These are phyloP conservation scores for Tapirus terrestris DNA, from an alignment of 2,113 vertebrate genomes.

Conservation along the genomic window DNA sequence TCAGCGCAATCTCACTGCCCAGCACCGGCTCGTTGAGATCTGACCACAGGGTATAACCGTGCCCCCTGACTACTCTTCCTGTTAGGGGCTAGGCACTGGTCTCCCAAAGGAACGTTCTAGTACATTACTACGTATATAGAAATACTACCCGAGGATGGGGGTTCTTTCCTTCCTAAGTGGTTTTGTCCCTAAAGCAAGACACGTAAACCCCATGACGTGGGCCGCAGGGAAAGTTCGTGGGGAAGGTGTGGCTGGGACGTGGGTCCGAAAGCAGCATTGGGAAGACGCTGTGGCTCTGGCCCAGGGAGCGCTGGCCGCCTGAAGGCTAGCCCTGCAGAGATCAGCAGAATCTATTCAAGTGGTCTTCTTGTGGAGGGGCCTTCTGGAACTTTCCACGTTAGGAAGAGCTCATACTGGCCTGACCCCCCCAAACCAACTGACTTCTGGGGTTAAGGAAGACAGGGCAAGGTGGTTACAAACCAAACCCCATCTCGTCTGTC, in stretches of 20 bases:
- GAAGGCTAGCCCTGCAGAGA: background rate
- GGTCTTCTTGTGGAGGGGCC: background rate
- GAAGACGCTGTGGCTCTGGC: background rate
- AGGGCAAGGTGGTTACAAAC: background rate
- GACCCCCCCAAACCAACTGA: background rate
- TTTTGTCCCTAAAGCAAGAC: slow-evolving; percentile 56
- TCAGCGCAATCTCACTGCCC: accelerated
- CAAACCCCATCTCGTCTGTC: background rate
- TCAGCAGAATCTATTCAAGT: background rate
- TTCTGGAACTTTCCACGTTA: background rate
- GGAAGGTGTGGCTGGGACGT: accelerated
- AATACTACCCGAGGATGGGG: accelerated
- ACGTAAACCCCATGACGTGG: background rate
- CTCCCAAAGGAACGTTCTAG: background rate
- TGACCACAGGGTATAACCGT: accelerated
- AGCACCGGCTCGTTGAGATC: background rate
- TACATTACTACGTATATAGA: background rate
- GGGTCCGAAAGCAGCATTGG: background rate
- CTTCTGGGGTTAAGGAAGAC: background rate
- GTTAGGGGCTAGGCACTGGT: background rate
- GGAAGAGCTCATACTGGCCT: background rate
- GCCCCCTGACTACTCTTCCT: accelerated
- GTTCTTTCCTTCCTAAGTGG: slow-evolving; percentile 56
- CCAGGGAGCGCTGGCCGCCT: background rate
- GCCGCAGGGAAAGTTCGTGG: accelerated